Base-by-base conservation (phyloP, 2,113 vertebrate species). In the Phylloscopus whistleri region DNA sequence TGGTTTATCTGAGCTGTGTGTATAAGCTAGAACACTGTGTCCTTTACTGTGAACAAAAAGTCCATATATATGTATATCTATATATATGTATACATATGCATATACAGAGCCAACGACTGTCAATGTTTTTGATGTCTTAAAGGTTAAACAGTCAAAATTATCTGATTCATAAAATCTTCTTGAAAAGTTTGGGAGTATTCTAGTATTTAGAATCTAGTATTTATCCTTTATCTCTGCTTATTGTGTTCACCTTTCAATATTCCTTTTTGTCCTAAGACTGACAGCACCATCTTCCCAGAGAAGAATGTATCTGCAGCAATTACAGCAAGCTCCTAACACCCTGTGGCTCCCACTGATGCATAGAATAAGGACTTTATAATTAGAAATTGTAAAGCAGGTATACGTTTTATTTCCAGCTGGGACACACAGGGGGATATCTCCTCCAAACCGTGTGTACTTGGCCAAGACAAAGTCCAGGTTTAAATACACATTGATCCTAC, bases 231-330 rank as follows among this genome's bases (percentile, higher is more conserved):
- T 16, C 22, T 62, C 30, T 68, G 7, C 4, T 17, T 67, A 28
- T 31, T 87, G 13, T n/a, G 7, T 46, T 88, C 30, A 74, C 4
- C 5, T 78, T 69, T 35, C 13, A 64, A 24, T 43, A 39, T 74
- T 31, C 18, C 13, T 59, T 53, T 63, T 4, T 10, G 18, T 73
- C 19, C 22, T 10, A 33, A 35, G 21, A 24, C 16, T 52, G 23
- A 52, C 23, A 83, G 11, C 2, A 1, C 6, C 4, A 5, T n/a
- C 13, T 72, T 80, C 58, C 16, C 64, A 0, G 0, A 13, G 31
- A 63, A 59, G 18, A 64, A 55, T 0, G 0, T 27, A 11, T 44
- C 39, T 37, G 9, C 51, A 24, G 16, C 31, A 53, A 13, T 55
- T 60, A 30, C 33, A 55, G 13, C 8, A 20, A 78, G 10, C 6